A percentile compares a stretch with the other conserved stretches of the same genome.
Conservation (phyloP, 2,113 vertebrate genomes). For the Hippopotamus amphibius region DNA sequence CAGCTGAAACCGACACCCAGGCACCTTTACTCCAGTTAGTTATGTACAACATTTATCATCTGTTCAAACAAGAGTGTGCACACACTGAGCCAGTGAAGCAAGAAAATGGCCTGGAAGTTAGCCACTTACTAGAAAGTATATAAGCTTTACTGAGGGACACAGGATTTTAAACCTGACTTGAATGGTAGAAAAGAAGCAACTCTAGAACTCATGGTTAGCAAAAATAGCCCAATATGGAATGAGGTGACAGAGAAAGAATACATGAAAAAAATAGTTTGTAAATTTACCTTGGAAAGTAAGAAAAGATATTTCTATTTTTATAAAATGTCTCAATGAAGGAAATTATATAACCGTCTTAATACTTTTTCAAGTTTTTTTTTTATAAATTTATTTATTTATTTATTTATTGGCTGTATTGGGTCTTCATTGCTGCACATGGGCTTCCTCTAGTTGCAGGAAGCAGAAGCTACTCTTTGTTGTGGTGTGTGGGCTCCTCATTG, state of each 20-base stretch:
- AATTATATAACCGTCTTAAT: neutral
- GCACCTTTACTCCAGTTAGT: neutral
- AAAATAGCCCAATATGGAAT: neutral
- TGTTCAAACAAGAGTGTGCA: neutral
- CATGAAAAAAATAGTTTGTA: slow-evolving; percentile 4
- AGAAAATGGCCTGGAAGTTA: neutral
- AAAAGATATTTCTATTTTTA: neutral
- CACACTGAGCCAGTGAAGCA: neutral
- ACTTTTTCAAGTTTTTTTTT: slow-evolving; percentile 33
- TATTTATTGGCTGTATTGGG: too few relatives aligned
- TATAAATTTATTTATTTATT: too few relatives aligned
- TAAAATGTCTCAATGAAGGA: neutral
- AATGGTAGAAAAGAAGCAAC: neutral
- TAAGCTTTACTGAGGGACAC: neutral
- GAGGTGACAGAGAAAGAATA: neutral
- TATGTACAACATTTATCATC: neutral
- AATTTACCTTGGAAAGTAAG: slow-evolving; percentile 13
- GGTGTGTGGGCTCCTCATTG: too few relatives aligned
- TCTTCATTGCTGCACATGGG: too few relatives aligned
- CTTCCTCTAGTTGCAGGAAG: too few relatives aligned
- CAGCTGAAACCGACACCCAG: neutral
- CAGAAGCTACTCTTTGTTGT: too few relatives aligned
- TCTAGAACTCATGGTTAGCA: neutral
- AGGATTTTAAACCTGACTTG: neutral
- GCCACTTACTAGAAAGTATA: neutral